Evolutionary conservation across 2,113 vertebrate species (phyloP).

Genomic region (Clarias macrocephalus): DNA sequence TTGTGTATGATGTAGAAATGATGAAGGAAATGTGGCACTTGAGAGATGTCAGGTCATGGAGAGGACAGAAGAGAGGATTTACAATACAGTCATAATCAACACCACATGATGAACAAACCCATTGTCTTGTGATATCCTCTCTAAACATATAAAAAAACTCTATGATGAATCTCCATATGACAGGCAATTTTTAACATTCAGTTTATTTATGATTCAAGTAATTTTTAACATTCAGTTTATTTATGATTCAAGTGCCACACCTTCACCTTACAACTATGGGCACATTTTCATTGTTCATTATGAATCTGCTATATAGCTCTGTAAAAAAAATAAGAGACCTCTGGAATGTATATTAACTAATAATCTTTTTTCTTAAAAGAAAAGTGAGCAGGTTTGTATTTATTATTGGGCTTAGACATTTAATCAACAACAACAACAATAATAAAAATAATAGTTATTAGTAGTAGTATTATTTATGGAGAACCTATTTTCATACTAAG

Average conservation of each 20-base stretch:
- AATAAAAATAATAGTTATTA: no score
- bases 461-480: no score
- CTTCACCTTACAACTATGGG: not conserved
- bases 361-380: no score
- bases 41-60: not conserved
- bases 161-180: no score
- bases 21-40: constrained; percentile 17
- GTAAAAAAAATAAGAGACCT: no score
- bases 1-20: constrained; percentile 19
- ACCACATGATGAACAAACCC: not conserved
- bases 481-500: not conserved
- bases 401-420: no score
- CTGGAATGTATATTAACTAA: no score
- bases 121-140: not conserved
- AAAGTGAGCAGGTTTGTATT: no score
- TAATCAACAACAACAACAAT: no score
- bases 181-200: no score
- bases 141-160: not conserved
- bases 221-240: not conserved
- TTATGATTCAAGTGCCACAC: not conserved
- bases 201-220: not conserved
- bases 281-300: not conserved
- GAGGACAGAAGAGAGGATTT: not conserved
- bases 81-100: not conserved
- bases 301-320: no score